A percentile compares a stretch with the other conserved stretches of the same genome.
These are phyloP conservation scores for Notothenia coriiceps DNA, from an alignment of 2,113 vertebrate genomes.

Conservation along the genomic window DNA sequence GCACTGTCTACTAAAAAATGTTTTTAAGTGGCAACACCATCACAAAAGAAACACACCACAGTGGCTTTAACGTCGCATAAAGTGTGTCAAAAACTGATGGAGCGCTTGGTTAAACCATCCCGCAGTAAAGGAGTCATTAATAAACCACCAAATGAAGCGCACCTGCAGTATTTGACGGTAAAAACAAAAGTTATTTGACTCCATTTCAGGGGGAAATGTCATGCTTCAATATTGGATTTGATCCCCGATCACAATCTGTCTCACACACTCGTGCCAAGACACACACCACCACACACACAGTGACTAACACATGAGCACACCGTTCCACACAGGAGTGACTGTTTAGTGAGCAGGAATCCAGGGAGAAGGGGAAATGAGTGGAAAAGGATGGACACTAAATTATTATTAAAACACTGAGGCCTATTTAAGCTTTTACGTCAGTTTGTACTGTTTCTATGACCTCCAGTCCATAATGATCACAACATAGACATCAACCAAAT, in stretches of 20 bases:
- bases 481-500: not conserved
- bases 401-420: not conserved
- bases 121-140: not conserved
- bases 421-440: not conserved
- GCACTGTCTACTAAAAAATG: not conserved
- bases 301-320: constrained; percentile 4
- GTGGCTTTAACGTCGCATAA: constrained; percentile 56
- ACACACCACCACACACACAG: constrained; percentile 11
- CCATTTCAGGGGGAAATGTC: constrained; percentile 5
- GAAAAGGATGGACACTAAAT: not conserved
- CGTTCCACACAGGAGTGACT: not conserved
- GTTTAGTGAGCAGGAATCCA: constrained; percentile 7
- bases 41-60: constrained; percentile 19
- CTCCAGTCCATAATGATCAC: not conserved
- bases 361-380: not conserved
- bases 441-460: not conserved
- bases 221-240: constrained; percentile 31
- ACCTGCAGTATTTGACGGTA: constrained; percentile 37
- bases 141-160: constrained; percentile 24
- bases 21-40: not conserved
- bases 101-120: constrained; percentile 15
- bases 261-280: constrained; percentile 11
- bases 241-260: not conserved
- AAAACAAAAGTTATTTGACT: not conserved
- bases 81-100: constrained; percentile 49